A percentile compares a stretch with the other conserved stretches of the same genome.
These are phyloP conservation scores for Argyresthia goedartella DNA, from an alignment of 2,888 invertebrate species.

Conservation along the genomic window DNA sequence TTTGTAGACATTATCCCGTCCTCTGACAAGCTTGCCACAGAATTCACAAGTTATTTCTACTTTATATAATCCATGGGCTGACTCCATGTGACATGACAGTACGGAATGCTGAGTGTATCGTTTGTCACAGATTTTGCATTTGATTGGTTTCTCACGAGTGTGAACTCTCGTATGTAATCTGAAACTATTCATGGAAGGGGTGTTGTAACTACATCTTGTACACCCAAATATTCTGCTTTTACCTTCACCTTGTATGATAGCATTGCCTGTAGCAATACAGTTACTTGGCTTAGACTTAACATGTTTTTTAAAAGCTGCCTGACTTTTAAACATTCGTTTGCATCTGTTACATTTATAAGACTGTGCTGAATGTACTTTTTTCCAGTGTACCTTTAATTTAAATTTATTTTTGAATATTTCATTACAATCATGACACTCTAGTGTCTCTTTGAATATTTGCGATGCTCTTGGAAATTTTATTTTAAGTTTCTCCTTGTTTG, in stretches of 20 bases:
- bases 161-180: slow-evolving; percentile 33
- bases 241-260: slow-evolving; percentile 33
- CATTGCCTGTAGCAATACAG: slow-evolving; percentile 21
- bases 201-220: slow-evolving; percentile 36
- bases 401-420: slow-evolving; percentile 27
- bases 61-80: slow-evolving; percentile 27
- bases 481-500: too few relatives aligned
- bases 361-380: slow-evolving; percentile 19
- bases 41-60: slow-evolving; percentile 37
- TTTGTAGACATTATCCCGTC: slow-evolving; percentile 30
- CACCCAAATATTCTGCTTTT: slow-evolving; percentile 28
- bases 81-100: slow-evolving; percentile 35
- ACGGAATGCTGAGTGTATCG: slow-evolving; percentile 37
- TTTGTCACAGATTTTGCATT: slow-evolving; percentile 35
- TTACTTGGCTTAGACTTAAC: slow-evolving; percentile 15
- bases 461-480: too few relatives aligned
- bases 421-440: slow-evolving; percentile 22
- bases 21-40: slow-evolving; percentile 41
- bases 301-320: slow-evolving; percentile 28
- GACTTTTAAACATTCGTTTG: slow-evolving; percentile 29
- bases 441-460: neutral
- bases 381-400: slow-evolving; percentile 31
- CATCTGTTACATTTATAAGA: slow-evolving; percentile 22
- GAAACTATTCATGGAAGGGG: slow-evolving; percentile 33
- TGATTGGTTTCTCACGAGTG: slow-evolving; percentile 35